These are phyloP conservation scores for Drosophila parabipectinata DNA, from an alignment of 1,140 invertebrate genomes.

Conservation along the genomic window DNA sequence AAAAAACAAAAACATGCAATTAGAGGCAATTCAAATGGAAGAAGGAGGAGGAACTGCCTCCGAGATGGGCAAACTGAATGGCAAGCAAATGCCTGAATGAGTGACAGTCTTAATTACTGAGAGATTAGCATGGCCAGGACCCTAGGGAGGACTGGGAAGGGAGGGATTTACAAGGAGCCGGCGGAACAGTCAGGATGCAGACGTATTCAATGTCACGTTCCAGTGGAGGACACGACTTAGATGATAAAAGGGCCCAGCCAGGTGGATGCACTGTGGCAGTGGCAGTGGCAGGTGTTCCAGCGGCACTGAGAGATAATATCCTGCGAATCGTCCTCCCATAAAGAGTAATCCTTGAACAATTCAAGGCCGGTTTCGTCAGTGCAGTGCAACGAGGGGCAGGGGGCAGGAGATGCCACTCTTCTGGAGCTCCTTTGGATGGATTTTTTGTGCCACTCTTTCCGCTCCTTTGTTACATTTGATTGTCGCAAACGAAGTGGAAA, in stretches of 20 bases:
- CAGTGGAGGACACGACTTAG: conserved; percentile 42
- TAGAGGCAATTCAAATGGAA: conserved; percentile 57
- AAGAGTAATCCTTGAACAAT: too few relatives aligned
- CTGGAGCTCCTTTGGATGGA: too few relatives aligned
- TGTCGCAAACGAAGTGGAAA: conserved; percentile 80
- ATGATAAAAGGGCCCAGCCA: conserved; percentile 47
- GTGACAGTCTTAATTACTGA: conserved; percentile 79
- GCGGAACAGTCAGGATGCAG: conserved; percentile 32
- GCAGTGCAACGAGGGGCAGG: too few relatives aligned
- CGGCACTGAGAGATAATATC: conserved; percentile 2
- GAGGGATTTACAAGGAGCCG: background rate
- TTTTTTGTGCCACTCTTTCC: conserved; percentile 40
- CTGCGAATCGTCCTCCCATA: background rate
- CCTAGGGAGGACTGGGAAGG: background rate
- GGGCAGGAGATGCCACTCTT: too few relatives aligned
- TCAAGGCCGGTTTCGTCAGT: too few relatives aligned
- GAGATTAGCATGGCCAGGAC: conserved; percentile 67
- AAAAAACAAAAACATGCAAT: conserved; percentile 44
- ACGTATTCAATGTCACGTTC: conserved; percentile 76
- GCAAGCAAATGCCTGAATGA: conserved; percentile 57
- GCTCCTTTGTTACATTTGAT: conserved; percentile 76
- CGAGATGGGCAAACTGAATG: conserved; percentile 47
- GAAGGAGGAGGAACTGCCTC: background rate
- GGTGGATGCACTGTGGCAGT: conserved; percentile 33
- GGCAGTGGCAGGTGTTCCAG: conserved; percentile 27